These are phyloP conservation scores for Misgurnus anguillicaudatus DNA, from an alignment of 2,113 vertebrate genomes.

Conservation along the genomic window DNA sequence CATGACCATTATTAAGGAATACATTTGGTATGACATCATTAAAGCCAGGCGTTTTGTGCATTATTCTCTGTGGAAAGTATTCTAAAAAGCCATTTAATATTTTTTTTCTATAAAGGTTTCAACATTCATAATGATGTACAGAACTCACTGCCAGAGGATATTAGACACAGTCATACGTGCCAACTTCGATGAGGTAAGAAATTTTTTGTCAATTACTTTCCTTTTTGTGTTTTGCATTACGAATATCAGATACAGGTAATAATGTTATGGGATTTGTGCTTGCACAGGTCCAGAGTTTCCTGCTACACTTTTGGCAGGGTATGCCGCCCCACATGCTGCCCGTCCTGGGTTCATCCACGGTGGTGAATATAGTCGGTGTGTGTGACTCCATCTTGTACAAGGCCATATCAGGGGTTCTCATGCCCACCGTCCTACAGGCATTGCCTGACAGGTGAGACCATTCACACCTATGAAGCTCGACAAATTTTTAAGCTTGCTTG, in stretches of 20 bases:
- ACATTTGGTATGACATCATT: conserved; percentile 17
- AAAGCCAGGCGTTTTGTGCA: not conserved
- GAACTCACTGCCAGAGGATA: conserved; percentile 99
- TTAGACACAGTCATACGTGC: conserved; percentile 98
- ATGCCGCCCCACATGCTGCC: conserved; percentile 99
- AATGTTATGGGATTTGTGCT: no score
- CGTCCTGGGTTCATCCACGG: conserved; percentile 90
- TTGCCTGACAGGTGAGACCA: conserved; percentile 91
- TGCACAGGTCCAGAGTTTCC: conserved; percentile 95
- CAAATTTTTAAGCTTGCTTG: not conserved
- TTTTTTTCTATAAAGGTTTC: conserved; percentile 81
- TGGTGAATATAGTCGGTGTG: conserved; percentile 97
- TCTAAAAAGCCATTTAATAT: conserved; percentile 19
- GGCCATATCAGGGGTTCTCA: conserved; percentile 97
- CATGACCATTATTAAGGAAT: conserved; percentile 15
- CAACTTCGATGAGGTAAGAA: conserved; percentile 96
- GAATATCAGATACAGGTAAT: no score
- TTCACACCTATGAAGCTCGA: not conserved
- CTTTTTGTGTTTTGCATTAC: not conserved
- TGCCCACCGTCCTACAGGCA: conserved; percentile 97
- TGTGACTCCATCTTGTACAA: conserved; percentile 99
- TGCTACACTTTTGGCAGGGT: conserved; percentile 99
- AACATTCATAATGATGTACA: conserved; percentile 99
- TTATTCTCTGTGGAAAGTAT: not conserved
- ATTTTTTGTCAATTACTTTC: conserved; percentile 28